Evolutionary conservation across 2,888 invertebrate genomes (phyloP), one percentile per base, ranked within the genome.

Genomic region (Lottia scabra): DNA sequence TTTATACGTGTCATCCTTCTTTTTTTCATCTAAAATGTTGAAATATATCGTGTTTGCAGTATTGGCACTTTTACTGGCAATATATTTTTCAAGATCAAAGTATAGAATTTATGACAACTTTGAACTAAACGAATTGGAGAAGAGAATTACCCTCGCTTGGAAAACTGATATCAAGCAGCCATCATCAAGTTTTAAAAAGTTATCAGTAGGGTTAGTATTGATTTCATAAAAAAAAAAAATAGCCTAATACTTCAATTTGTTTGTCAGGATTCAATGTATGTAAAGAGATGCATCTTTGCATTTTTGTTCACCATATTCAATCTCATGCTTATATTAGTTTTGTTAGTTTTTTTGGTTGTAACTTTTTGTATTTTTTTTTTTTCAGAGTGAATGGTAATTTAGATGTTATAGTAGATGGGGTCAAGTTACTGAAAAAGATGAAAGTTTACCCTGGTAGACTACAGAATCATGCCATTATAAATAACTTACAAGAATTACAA

Each of bases 391-490:
- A 91, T 78, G 87, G 89, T 70, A 89, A 90, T 79, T 85, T 91
- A 15, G 91, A 91, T 78, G 82, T 90, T 45, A 90, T 91, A 73
- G 89, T 90, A 0, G 83, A 87, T n/a, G 90, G 88, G 13, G 85
- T 87, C 2, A 83, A 80, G 2, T 76, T 91, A 4, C 78, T 90
- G 44, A 82, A 86, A 45, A 77, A 85, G 15, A 77, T 91, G 27
- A 85, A 85, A 68, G 74, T 87, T 8, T 79, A 83, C 8, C 85
- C 89, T 12, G 82, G 84, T 1, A 75, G 81, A 3, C 78, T 79
- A 23, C 72, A 75, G 12, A 84, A 90, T 71, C 85, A 86, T 64
- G 82, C 83, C 65, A 68, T 79, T 16, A 74, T 90, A 19, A 68
- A 79, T 44, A 77, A 81, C 8, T 68, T 90, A n/a, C 78, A 84